phyloP scores from a whole-genome alignment of 2,113 vertebrate genomes.

The Rhea pennata region DNA sequence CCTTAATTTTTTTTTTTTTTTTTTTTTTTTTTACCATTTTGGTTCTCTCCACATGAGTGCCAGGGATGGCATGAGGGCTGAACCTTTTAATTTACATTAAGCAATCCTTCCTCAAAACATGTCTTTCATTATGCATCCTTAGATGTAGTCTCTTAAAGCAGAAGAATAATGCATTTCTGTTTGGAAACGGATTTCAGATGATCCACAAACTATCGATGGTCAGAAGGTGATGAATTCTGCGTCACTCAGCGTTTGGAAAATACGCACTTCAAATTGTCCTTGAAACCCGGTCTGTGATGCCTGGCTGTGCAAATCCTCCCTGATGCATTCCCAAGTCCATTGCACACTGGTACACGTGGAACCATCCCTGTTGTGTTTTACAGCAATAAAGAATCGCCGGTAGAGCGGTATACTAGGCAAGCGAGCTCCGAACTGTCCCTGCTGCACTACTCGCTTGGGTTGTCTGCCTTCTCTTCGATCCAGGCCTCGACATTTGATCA shows the following conservation, averaged over 20 bases:
- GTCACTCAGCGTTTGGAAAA: neutral
- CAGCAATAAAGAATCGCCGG: conserved; percentile 76
- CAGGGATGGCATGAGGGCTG: conserved; percentile 41
- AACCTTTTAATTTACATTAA: conserved; percentile 13
- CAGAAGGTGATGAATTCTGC: neutral
- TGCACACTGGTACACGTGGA: conserved; percentile 57
- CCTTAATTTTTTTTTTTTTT: conserved; percentile 33
- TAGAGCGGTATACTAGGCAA: conserved; percentile 27
- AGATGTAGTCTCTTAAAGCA: conserved; percentile 31
- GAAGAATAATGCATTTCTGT: neutral
- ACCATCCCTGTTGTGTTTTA: conserved; percentile 49
- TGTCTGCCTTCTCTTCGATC: neutral
- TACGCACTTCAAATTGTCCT: neutral
- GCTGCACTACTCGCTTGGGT: conserved; percentile 52
- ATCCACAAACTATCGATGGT: neutral
- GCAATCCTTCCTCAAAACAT: conserved; percentile 4
- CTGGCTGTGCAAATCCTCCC: neutral
- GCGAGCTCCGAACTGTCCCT: conserved; percentile 42
- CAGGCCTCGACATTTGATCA: neutral
- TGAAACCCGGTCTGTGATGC: neutral
- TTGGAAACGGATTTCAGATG: neutral
- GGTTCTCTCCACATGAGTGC: conserved; percentile 55
- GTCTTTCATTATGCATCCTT: conserved; percentile 25
- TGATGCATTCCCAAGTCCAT: neutral
- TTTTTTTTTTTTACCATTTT: neutral